phyloP scores from a whole-genome alignment of 1,140 invertebrate genomes.

The Rhagoletis pomonella region DNA sequence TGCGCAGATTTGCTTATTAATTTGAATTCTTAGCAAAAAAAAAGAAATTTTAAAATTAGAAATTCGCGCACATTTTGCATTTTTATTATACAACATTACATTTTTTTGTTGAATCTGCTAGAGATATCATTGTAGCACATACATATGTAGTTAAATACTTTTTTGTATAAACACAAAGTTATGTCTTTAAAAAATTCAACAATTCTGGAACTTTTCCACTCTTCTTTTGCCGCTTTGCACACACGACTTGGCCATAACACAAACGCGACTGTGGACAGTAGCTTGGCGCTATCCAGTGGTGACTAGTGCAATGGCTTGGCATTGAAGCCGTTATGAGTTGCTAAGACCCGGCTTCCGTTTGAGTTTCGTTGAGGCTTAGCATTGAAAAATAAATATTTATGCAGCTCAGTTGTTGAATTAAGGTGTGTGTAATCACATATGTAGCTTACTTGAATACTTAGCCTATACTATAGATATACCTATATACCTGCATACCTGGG shows the following conservation, averaged over 20 bases:
- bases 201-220: not conserved
- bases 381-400: conserved; percentile 43
- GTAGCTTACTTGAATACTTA: too few relatives aligned
- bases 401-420: not conserved
- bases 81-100: too few relatives aligned
- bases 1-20: not conserved
- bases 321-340: conserved; percentile 4
- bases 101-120: too few relatives aligned
- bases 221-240: not conserved
- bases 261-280: conserved; percentile 7
- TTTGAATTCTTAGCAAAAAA: not conserved
- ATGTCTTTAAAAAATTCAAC: too few relatives aligned
- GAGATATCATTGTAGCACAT: too few relatives aligned
- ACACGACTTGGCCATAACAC: not conserved
- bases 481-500: not conserved
- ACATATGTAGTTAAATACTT: too few relatives aligned
- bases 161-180: too few relatives aligned
- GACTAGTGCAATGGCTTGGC: not conserved
- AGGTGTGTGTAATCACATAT: conserved; percentile 3
- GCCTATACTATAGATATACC: not conserved
- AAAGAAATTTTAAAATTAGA: not conserved
- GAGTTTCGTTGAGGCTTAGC: conserved; percentile 10
- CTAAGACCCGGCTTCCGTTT: conserved; percentile 10
- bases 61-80: not conserved
- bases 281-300: not conserved